Evolutionary conservation across 92 coral and sea anemone genomes (phyloP).

Genomic region (Porites lobata): DNA sequence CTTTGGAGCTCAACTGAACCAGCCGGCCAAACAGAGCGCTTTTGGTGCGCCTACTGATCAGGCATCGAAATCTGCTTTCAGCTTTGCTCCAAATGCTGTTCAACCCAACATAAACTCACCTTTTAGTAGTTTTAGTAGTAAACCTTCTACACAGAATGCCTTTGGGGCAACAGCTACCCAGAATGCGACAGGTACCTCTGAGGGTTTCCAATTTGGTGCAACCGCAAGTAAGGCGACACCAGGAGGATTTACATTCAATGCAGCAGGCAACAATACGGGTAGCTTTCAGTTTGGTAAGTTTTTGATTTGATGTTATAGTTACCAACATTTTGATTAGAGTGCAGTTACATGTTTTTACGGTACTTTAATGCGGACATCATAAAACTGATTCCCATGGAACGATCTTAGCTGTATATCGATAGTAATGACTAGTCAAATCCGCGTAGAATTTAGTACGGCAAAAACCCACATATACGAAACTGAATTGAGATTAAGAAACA

Average conservation of each 20-base stretch:
- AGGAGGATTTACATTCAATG: conserved; percentile 56
- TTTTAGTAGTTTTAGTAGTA: conserved; percentile 32
- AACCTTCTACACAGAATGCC: conserved; percentile 29
- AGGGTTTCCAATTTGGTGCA: conserved; percentile 45
- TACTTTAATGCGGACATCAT: too few relatives aligned
- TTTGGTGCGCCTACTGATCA: conserved; percentile 47
- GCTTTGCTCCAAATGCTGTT: conserved; percentile 36
- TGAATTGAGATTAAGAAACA: too few relatives aligned
- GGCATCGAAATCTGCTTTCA: conserved; percentile 22
- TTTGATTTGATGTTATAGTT: neutral
- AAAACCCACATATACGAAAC: too few relatives aligned
- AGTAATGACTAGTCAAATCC: too few relatives aligned
- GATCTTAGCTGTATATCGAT: too few relatives aligned
- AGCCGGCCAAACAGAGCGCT: conserved; percentile 36
- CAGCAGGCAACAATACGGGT: neutral
- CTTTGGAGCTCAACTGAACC: conserved; percentile 37
- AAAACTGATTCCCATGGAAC: too few relatives aligned
- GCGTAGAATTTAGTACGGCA: too few relatives aligned
- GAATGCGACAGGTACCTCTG: conserved; percentile 47
- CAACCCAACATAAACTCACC: conserved; percentile 24
- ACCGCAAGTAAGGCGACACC: conserved; percentile 6
- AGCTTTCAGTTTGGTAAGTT: conserved; percentile 67
- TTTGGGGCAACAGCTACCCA: conserved; percentile 34
- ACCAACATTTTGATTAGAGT: too few relatives aligned
- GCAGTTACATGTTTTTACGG: neutral